Evolutionary conservation across 2,888 invertebrate genomes (phyloP).

Genomic region (Platynereis dumerilii): DNA sequence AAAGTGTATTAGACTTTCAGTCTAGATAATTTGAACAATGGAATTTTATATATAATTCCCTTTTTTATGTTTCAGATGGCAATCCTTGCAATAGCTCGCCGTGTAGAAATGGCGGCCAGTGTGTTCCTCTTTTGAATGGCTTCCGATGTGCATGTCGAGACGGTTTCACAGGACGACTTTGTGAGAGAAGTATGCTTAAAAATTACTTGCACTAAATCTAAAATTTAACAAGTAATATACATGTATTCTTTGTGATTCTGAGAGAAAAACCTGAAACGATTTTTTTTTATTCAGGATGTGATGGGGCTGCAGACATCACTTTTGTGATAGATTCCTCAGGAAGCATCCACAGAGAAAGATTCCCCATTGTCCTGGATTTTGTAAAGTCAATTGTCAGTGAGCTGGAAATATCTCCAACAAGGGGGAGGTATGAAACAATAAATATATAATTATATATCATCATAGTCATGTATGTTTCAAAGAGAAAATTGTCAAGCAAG

Average conservation of each 20-base stretch:
- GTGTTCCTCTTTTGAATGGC: constrained; percentile 13
- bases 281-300: constrained; percentile 36
- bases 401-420: constrained; percentile 24
- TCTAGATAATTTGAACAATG: too few relatives aligned
- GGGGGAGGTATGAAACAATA: background rate
- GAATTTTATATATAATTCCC: too few relatives aligned
- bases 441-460: too few relatives aligned
- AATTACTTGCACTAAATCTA: background rate
- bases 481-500: too few relatives aligned
- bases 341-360: constrained; percentile 29
- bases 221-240: too few relatives aligned
- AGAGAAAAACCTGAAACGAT: too few relatives aligned
- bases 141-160: constrained; percentile 7
- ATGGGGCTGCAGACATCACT: constrained; percentile 32
- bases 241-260: too few relatives aligned
- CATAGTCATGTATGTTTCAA: too few relatives aligned
- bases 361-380: constrained; percentile 26
- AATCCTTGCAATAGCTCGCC: constrained; percentile 12
- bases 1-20: too few relatives aligned
- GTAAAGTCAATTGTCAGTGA: constrained; percentile 23
- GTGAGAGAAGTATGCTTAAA: constrained; percentile 19
- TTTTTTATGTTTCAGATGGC: constrained; percentile 15
- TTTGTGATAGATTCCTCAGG: constrained; percentile 36
- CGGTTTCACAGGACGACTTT: constrained; percentile 11
- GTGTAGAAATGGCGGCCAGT: constrained; percentile 19